phyloP scores from a whole-genome alignment of 2,113 vertebrate genomes.

The Azemiops feae region DNA sequence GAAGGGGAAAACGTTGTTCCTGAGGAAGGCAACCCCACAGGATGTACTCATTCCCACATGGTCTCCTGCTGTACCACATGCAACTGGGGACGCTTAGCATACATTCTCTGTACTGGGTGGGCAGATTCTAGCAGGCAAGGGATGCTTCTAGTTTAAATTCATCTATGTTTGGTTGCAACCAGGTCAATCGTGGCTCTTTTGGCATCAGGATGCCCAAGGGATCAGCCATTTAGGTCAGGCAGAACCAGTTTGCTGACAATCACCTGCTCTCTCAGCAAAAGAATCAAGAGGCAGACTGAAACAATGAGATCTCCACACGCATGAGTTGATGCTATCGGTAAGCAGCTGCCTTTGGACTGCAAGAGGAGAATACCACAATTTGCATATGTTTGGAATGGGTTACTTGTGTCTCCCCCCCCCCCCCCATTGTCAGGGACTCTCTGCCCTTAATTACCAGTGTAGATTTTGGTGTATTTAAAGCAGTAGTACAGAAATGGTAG shows the following conservation, averaged over 20 bases:
- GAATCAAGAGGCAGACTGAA: constrained; percentile 42
- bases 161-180: constrained; percentile 36
- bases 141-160: not conserved
- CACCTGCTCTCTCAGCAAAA: constrained; percentile 58
- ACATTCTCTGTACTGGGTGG: not conserved
- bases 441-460: constrained; percentile 51
- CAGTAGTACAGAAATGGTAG: constrained; percentile 40
- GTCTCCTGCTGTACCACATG: not conserved
- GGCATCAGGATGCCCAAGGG: constrained; percentile 27
- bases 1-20: not conserved
- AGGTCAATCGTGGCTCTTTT: not conserved
- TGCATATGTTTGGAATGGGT: constrained; percentile 62
- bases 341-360: constrained; percentile 63
- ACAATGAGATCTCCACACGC: constrained; percentile 45
- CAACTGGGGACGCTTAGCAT: not conserved
- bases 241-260: constrained; percentile 60
- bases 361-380: constrained; percentile 58
- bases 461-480: constrained; percentile 34
- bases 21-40: not conserved
- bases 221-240: constrained; percentile 28
- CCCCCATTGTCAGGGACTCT: constrained; percentile 12
- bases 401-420: constrained; percentile 23
- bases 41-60: not conserved
- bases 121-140: not conserved
- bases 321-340: constrained; percentile 63